Base-by-base conservation (phyloP, 2,888 invertebrate genomes). In the Drosophila histrio region DNA sequence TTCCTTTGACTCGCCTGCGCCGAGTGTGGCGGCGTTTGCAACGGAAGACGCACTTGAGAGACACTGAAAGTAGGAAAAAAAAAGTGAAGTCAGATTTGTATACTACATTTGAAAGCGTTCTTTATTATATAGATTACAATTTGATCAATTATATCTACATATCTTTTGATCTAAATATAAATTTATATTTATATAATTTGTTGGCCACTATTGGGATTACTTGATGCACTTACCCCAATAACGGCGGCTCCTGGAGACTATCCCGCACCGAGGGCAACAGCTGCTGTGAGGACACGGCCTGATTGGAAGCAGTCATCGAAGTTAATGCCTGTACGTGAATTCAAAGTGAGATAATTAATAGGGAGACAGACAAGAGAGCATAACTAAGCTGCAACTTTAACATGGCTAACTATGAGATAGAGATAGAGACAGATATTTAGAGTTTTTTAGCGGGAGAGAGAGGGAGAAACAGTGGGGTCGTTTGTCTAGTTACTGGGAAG, bases 251-350 rank as follows among this genome's bases (percentile, higher is more conserved):
- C 93, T 70, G 94, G 91, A 69, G 94, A 92, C 90, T 94, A 82
- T 95, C 95, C 81, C 95, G 92, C 79, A 94, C 93, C 0, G 95
- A 95, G 32, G 95, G 95, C 92, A 95, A 91, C 3, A 95, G 91
- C 30, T 94, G 93, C 39, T 94, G 93, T 3, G 93, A 91, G 30
- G 92, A 91, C 39, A 92, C 90, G 50, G 94, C 93, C 32, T 94
- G 94, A 72, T 93, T 94, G 66, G 91, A 93, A 13, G 91, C 88
- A 50, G 96, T 95, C 94, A 98, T 94, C 7, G 92, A 92, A 63
- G 90, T 92, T 24, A 92, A 78, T n/a, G 92, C 92, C 92, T 92
- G 57, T 61, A 24, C 17, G 7, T 19, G 38, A 15, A 28, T 49
- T 44, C 17, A 44, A 41, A 50, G 19, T 46, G 9, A 34, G 1